phyloP scores from a whole-genome alignment of 2,888 invertebrate species.

The Nomada hirtipes region DNA sequence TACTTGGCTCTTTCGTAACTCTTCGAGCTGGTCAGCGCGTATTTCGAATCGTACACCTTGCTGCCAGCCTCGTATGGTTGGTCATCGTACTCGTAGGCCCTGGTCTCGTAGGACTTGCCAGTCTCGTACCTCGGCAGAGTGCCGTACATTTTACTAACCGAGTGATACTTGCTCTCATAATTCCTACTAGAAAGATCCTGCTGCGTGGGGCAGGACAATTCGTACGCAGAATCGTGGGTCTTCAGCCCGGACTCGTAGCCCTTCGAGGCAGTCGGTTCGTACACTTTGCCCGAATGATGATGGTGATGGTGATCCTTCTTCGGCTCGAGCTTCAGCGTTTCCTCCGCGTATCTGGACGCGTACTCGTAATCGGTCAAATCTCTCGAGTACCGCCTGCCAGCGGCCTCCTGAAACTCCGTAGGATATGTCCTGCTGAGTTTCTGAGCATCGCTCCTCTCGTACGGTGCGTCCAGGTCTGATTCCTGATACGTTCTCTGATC shows the following conservation, averaged over 20 bases:
- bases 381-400: conserved; percentile 78
- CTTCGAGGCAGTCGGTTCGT: conserved; percentile 77
- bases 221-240: conserved; percentile 81
- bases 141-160: conserved; percentile 80
- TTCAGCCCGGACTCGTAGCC: conserved; percentile 83
- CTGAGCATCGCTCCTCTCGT: conserved; percentile 77
- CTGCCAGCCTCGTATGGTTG: conserved; percentile 69
- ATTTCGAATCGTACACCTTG: conserved; percentile 77
- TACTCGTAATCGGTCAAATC: conserved; percentile 81
- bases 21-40: conserved; percentile 81
- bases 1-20: conserved; percentile 82
- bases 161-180: conserved; percentile 77
- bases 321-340: conserved; percentile 80
- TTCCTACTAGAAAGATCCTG: conserved; percentile 72
- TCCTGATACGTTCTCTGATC: conserved; percentile 80
- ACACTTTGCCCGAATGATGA: conserved; percentile 74
- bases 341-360: conserved; percentile 80
- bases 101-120: conserved; percentile 71
- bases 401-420: conserved; percentile 70
- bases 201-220: conserved; percentile 75
- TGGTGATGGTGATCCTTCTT: conserved; percentile 78
- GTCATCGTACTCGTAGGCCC: conserved; percentile 73
- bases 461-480: conserved; percentile 81
- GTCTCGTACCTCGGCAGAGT: conserved; percentile 80
- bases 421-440: conserved; percentile 75